Evolutionary conservation across 2,888 invertebrate species (phyloP), one percentile per base, ranked within the genome.

Genomic region (Lissonota sp.): DNA sequence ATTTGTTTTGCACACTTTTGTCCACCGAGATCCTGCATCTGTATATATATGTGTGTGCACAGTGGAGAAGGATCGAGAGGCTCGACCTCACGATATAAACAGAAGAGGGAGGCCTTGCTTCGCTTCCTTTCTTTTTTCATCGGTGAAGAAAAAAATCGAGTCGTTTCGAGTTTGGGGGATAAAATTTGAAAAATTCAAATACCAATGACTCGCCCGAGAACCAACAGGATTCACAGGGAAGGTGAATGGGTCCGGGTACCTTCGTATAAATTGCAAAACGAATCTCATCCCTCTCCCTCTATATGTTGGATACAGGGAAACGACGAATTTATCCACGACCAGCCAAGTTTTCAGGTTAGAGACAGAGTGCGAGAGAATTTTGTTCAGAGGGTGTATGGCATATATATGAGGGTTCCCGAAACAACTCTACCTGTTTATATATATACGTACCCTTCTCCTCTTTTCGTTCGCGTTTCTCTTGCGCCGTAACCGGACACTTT

Each of bases 401-500:
- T 55, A 57, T 26, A 26, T 55, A 58, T 7, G 58, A 58, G 58
- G 51, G 63, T 72, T 69, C 58, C 73, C 71, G 80, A 83, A 83
- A 78, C 83, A 80, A 84, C 86, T 84, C 84, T 84, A 82, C 86
- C 84, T 75, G 44, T 44, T 6, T 26, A 26, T 26, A 26, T 26
- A 3, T 26, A 26, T 26, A 26, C 3, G 44, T 26, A 77, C 69
- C 78, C 79, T 80, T 79, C 57, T 63, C 76, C 51, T 60, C 69
- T 57, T 44, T 57, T 14, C 44, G 14, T 66, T 60, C 53, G 14
- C 49, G 40, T 63, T 42, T 60, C 49, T 55, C 64, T 72, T 57
- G 40, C 60, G 86, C 75, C 77, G 86, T 89, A 90, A 90, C 84
- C 89, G 87, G 90, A 90, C 87, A 89, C 90, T 89, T 89, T 89